Percentiles rank a stretch among this genome's conserved stretches.
Conservation (phyloP, 2,888 invertebrate species). For the Cremastinae sp. region DNA sequence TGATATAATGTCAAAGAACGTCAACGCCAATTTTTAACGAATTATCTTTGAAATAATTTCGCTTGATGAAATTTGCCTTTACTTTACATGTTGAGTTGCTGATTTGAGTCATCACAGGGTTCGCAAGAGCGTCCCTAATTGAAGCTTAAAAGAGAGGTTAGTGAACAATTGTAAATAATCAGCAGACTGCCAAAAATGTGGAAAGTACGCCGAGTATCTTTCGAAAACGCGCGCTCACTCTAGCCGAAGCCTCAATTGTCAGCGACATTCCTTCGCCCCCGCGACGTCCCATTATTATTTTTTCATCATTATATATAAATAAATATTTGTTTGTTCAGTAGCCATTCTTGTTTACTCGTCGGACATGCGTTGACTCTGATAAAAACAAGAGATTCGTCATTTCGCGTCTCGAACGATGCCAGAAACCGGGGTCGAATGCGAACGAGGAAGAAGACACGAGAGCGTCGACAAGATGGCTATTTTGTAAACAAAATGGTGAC, state of each 20-base stretch:
- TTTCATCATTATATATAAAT: not conserved
- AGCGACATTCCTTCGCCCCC: constrained; percentile 4
- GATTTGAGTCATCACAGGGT: too few relatives aligned
- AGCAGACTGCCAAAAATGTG: constrained; percentile 15
- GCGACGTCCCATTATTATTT: not conserved
- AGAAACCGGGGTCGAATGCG: not conserved
- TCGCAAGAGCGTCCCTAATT: too few relatives aligned
- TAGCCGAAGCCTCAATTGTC: not conserved
- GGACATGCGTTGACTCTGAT: not conserved
- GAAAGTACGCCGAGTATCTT: not conserved
- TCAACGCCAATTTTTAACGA: too few relatives aligned
- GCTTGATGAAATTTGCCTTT: too few relatives aligned
- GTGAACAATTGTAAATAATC: not conserved
- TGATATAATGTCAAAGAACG: too few relatives aligned
- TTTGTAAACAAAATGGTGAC: not conserved
- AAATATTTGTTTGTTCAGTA: not conserved
- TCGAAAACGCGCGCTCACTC: constrained; percentile 4
- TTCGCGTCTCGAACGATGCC: not conserved
- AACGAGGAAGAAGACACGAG: not conserved
- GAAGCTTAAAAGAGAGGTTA: too few relatives aligned
- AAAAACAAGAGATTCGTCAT: constrained; percentile 11
- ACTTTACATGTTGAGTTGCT: too few relatives aligned
- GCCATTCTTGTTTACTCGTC: not conserved
- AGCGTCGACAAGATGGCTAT: not conserved
- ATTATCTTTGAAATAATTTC: too few relatives aligned